A percentile compares a stretch with the other conserved stretches of the same genome.
Conservation (phyloP, 2,113 vertebrate genomes). For the Acanthisitta chloris region DNA sequence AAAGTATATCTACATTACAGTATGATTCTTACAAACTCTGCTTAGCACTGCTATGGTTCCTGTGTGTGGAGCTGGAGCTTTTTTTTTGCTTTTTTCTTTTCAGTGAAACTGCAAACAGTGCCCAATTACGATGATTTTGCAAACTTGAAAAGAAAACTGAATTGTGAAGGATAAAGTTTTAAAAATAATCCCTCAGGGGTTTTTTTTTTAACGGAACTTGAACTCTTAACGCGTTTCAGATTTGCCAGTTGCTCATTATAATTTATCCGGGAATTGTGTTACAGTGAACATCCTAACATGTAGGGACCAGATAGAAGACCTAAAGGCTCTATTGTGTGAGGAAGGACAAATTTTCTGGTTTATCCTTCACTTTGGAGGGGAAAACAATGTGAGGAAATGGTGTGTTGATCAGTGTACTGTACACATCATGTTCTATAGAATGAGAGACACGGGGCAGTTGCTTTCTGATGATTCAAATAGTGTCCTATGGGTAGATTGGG, state of each 20-base stretch:
- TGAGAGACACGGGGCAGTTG: background rate
- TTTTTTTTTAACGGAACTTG: conserved; percentile 37
- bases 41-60: background rate
- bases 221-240: background rate
- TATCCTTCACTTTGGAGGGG: conserved; percentile 20
- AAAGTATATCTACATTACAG: background rate
- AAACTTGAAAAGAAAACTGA: background rate
- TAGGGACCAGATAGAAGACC: conserved; percentile 44
- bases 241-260: conserved; percentile 4
- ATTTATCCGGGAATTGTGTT: conserved; percentile 61
- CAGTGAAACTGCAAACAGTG: background rate
- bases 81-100: background rate
- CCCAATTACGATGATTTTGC: background rate
- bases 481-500: background rate
- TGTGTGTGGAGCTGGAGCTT: background rate
- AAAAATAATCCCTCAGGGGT: background rate
- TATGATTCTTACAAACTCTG: background rate
- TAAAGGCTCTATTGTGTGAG: conserved; percentile 15
- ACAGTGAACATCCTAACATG: background rate
- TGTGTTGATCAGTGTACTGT: conserved; percentile 2
- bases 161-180: background rate
- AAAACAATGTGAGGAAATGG: conserved; percentile 54
- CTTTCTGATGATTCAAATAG: background rate
- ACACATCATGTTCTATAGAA: background rate
- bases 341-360: conserved; percentile 35